Base-by-base conservation (phyloP, 30 jellyfish, hydroid and myxozoan species). In the Hydractinia symbiolongicarpus region DNA sequence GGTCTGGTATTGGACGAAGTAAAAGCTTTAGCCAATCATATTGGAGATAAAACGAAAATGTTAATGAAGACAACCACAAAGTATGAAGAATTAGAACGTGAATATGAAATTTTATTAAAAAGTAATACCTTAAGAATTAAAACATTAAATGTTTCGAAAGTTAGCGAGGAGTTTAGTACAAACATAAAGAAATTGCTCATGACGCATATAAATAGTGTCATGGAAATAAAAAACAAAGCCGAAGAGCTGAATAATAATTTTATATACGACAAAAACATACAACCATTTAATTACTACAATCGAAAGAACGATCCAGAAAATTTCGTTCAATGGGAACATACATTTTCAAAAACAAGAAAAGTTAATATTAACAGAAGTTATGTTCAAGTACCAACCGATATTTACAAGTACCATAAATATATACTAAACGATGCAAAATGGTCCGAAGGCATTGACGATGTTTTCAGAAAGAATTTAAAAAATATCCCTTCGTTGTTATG, bases 401-500 rank as follows among this genome's bases (percentile, higher is more conserved):
- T 71, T 14, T 71, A 5, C 80, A 71, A 53, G 51, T 19, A 71
- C 53, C 60, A 71, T 50, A 71, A 71, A 20, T 50, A 49, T 19
- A 50, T 89, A 54, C 66, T 84, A 17, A 84, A 84, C 77, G 60
- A 81, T 53, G 95, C 78, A 8, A 73, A 75, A 67, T 68, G 84
- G 88, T 60, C 95, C 7, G 89, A 89, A 50, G 76, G 60, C 5
- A 72, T 89, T 70, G 86, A 89, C 67, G 82, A 84, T 21, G 89
- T 84, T 21, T 89, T 83, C 75, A 52, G 49, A 55, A 55, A 53
- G 7, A 89, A 89, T 60, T 73, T 52, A 13, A 62, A 80, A 9
- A 78, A 80, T 5, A 86, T 72, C 51, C 92, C 91, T 69, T 9
- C 95, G 4, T 53, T 89, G 49, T 87, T 89, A 1, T 89, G 96